A percentile compares a stretch with the other conserved stretches of the same genome.
Evolutionary conservation across 2,888 invertebrate species (phyloP).

Genomic region (Clunio marinus): DNA sequence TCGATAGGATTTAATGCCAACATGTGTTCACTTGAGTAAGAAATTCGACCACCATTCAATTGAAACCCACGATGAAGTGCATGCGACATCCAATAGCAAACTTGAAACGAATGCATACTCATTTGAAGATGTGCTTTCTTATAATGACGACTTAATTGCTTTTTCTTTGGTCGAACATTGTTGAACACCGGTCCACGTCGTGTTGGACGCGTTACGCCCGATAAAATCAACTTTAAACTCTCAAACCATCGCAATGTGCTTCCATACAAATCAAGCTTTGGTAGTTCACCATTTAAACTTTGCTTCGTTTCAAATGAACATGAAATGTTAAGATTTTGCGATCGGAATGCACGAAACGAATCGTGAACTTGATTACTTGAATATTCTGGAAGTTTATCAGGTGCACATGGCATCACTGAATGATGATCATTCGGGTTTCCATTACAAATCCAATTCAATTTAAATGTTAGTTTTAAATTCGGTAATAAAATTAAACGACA

Average conservation of each 20-base stretch:
- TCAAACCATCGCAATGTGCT: slow-evolving; percentile 94
- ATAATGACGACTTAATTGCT: slow-evolving; percentile 89
- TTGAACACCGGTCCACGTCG: slow-evolving; percentile 84
- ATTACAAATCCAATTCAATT: slow-evolving; percentile 84
- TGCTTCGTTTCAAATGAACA: slow-evolving; percentile 73
- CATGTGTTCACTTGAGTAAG: slow-evolving; percentile 74
- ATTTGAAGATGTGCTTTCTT: slow-evolving; percentile 80
- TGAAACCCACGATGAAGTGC: slow-evolving; percentile 91
- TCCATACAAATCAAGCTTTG: slow-evolving; percentile 79
- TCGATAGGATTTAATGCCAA: slow-evolving; percentile 67
- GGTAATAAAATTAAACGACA: slow-evolving; percentile 90
- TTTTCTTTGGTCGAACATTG: slow-evolving; percentile 77
- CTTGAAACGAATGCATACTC: slow-evolving; percentile 78
- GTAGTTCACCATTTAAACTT: slow-evolving; percentile 56
- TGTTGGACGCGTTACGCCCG: slow-evolving; percentile 91
- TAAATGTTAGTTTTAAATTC: slow-evolving; percentile 74
- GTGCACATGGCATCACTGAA: slow-evolving; percentile 90
- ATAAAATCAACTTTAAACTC: slow-evolving; percentile 86
- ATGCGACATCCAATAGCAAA: slow-evolving; percentile 92
- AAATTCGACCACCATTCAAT: slow-evolving; percentile 73
- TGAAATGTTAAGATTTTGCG: slow-evolving; percentile 74
- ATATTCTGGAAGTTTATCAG: slow-evolving; percentile 93
- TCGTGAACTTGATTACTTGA: slow-evolving; percentile 78
- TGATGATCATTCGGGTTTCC: slow-evolving; percentile 96
- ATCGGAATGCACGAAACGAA: slow-evolving; percentile 45